phyloP scores from a whole-genome alignment of 1,140 invertebrate species.

The Acromyrmex echinatior region DNA sequence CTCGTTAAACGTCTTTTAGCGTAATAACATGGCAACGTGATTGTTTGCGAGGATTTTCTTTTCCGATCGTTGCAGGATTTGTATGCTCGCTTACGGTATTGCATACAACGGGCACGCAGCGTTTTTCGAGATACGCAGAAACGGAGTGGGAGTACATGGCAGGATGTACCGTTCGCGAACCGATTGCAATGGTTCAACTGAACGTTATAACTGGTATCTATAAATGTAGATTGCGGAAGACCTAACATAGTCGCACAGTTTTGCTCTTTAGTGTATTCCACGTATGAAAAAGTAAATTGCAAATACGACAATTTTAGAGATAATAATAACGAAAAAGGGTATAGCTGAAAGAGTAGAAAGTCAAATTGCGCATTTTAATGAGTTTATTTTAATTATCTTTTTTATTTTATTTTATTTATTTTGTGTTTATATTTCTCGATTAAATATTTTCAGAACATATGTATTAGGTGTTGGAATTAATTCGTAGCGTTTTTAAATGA shows the following conservation, averaged over 20 bases:
- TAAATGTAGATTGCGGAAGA: constrained; percentile 16
- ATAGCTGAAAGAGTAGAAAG: background rate
- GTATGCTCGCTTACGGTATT: background rate
- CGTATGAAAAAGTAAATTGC: background rate
- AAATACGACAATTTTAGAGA: background rate
- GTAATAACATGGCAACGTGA: background rate
- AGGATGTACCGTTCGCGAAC: constrained; percentile 55
- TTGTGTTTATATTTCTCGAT: background rate
- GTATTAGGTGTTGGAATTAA: no score
- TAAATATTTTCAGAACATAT: background rate
- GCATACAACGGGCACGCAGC: constrained; percentile 31
- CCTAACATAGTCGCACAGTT: background rate
- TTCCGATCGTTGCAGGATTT: background rate
- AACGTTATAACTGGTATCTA: constrained; percentile 38
- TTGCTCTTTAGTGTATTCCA: background rate
- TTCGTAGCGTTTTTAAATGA: no score
- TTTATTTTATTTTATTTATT: constrained; percentile 1
- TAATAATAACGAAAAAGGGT: background rate
- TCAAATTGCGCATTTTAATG: no score
- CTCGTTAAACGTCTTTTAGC: background rate
- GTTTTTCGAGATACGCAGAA: constrained; percentile 52
- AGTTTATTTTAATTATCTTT: background rate
- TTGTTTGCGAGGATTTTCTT: background rate
- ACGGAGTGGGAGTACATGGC: constrained; percentile 30
- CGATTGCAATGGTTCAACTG: constrained; percentile 31